Evolutionary conservation across 2,797 vertebrate species (phyloP).

Genomic region (Coranthus polyacanthus): DNA sequence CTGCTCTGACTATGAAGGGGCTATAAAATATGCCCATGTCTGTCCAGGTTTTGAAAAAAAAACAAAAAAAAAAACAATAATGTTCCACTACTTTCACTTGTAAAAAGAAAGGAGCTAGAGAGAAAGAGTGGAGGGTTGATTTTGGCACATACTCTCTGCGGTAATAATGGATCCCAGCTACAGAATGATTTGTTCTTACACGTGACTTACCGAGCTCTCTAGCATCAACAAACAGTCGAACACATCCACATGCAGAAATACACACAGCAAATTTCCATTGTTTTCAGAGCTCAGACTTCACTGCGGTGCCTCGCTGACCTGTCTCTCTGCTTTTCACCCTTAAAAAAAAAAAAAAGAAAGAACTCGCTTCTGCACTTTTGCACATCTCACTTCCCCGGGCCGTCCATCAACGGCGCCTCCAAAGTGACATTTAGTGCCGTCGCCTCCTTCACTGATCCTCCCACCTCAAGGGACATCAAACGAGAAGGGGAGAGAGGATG

Average conservation of each 20-base stretch:
- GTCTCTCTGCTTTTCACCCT: slow-evolving; percentile 33
- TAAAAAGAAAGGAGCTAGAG: slow-evolving; percentile 67
- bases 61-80: slow-evolving; percentile 40
- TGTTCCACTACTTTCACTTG: slow-evolving; percentile 78
- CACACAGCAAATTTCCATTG: slow-evolving; percentile 59
- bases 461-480: slow-evolving; percentile 62
- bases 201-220: slow-evolving; percentile 75
- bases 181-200: slow-evolving; percentile 78
- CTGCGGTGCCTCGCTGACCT: slow-evolving; percentile 38
- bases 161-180: slow-evolving; percentile 83
- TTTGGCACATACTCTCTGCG: slow-evolving; percentile 71
- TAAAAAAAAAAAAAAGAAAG: slow-evolving; percentile 2
- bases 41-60: slow-evolving; percentile 55
- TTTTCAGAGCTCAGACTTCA: slow-evolving; percentile 58
- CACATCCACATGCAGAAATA: slow-evolving; percentile 60
- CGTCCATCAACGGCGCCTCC: slow-evolving; percentile 42
- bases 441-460: slow-evolving; percentile 43
- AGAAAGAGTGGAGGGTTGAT: slow-evolving; percentile 71
- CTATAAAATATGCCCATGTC: slow-evolving; percentile 71
- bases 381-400: not conserved
- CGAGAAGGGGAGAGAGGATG: slow-evolving; percentile 40
- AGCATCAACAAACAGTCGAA: slow-evolving; percentile 74
- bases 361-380: slow-evolving; percentile 1
- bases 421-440: slow-evolving; percentile 62
- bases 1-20: slow-evolving; percentile 57